These are phyloP conservation scores for Etheostoma perlongum DNA, from an alignment of 2,797 vertebrate genomes.

Conservation along the genomic window DNA sequence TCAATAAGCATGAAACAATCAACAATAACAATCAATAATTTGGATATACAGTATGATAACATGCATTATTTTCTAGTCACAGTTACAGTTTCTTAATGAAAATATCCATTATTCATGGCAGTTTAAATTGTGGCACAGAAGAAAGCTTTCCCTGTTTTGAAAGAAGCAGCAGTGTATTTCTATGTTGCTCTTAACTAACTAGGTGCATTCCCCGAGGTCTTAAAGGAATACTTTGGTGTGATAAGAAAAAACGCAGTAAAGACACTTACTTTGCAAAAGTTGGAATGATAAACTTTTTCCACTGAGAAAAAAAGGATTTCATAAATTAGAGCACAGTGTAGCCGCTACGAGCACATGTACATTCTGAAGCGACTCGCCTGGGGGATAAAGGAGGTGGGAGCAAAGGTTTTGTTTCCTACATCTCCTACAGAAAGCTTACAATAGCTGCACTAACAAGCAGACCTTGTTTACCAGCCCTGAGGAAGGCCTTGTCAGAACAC, in stretches of 20 bases:
- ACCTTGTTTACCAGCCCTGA: slow-evolving; percentile 76
- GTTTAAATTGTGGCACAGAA: slow-evolving; percentile 71
- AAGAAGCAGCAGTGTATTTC: slow-evolving; percentile 58
- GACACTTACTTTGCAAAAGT: slow-evolving; percentile 59
- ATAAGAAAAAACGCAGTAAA: slow-evolving; percentile 55
- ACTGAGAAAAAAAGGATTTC: slow-evolving; percentile 54
- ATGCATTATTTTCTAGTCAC: slow-evolving; percentile 25
- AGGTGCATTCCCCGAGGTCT: slow-evolving; percentile 70
- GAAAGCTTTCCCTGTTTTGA: slow-evolving; percentile 61
- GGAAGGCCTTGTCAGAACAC: slow-evolving; percentile 64
- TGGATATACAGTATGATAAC: neutral
- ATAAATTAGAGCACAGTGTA: slow-evolving; percentile 72
- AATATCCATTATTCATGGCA: slow-evolving; percentile 70
- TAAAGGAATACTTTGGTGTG: slow-evolving; percentile 64
- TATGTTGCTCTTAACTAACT: slow-evolving; percentile 74
- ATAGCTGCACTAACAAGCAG: slow-evolving; percentile 73
- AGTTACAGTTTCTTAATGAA: slow-evolving; percentile 57
- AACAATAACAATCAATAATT: slow-evolving; percentile 13
- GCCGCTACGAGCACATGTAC: slow-evolving; percentile 23
- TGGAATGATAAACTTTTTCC: slow-evolving; percentile 63
- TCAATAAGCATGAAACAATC: neutral
- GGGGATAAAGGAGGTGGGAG: slow-evolving; percentile 50
- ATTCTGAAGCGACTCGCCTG: slow-evolving; percentile 58
- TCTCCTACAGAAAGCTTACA: slow-evolving; percentile 60
- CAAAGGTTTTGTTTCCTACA: slow-evolving; percentile 45